Base-by-base conservation (phyloP, 2,113 vertebrate genomes). In the Struthidea cinerea region DNA sequence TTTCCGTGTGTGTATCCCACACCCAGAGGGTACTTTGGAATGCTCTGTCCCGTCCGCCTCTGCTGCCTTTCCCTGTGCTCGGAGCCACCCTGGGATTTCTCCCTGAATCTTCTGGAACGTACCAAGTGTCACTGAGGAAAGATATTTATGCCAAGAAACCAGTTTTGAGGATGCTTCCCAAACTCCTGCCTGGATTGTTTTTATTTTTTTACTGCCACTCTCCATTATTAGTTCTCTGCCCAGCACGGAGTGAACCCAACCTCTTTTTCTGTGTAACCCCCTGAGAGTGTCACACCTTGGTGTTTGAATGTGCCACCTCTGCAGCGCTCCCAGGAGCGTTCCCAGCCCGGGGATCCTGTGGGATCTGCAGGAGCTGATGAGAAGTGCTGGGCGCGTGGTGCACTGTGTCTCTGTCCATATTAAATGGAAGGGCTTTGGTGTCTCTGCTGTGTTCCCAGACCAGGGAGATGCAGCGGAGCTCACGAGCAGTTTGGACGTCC, bases 311-410 rank as follows among this genome's bases (percentile, higher is more conserved):
- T 5, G 3, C 4, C 16, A 6, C 44, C 71, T 76, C 59, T 7
- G 3, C 21, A 7, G 7, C 0, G 0, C 1, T 73, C 10, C 87
- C 1, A 10, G 20, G 35, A 10, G 26, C 0, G 4, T 22, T 20
- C 14, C 28, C 26, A 37, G 35, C 53, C 65, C 5, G 39, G 6
- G 67, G 20, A 26, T 65, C 27, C 39, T 3, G 11, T 13, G 67
- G 41, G 30, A 22, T 42, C 47, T 74, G 82, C 74, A 28, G 65
- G 44, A 75, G 44, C 61, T 8, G 19, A 7, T 15, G 79, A 37
- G 44, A 14, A 56, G 3, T 50, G 30, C 41, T 46, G 63, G 11
- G 6, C 30, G 24, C 2, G 9, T 1, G 56, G 8, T 22, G 75
- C 17, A 3, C 23, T 39, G 8, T 42, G 9, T 15, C 11, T 30